A percentile compares a stretch with the other conserved stretches of the same genome.
Conservation (phyloP, 2,797 vertebrate genomes). For the Columba guinea region DNA sequence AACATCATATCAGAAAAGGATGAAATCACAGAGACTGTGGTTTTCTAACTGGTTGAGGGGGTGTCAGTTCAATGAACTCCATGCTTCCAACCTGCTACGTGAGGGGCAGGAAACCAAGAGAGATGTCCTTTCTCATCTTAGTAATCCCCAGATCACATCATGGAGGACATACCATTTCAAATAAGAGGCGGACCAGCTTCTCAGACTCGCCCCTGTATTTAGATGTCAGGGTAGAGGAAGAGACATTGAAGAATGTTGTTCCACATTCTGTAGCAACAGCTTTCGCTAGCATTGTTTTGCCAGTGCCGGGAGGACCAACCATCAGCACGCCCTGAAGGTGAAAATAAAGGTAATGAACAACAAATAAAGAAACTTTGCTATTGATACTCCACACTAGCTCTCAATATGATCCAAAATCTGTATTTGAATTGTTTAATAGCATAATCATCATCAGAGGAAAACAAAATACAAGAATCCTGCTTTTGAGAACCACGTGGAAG, state of each 20-base stretch:
- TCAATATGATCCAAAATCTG: not conserved
- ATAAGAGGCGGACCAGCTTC: slow-evolving; percentile 95
- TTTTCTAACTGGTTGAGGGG: not conserved
- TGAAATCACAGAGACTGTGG: not conserved
- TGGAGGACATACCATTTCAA: slow-evolving; percentile 90
- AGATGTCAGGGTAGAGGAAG: slow-evolving; percentile 94
- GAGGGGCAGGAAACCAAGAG: not conserved
- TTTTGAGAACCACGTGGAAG: not conserved
- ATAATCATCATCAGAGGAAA: not conserved
- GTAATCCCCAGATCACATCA: not conserved
- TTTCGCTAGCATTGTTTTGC: slow-evolving; percentile 98
- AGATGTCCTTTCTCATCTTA: not conserved
- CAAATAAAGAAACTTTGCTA: not conserved
- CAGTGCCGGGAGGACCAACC: slow-evolving; percentile 97
- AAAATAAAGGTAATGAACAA: not conserved
- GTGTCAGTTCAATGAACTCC: not conserved
- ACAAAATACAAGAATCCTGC: not conserved
- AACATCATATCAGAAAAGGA: not conserved
- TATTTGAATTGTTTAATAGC: not conserved
- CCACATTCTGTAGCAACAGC: slow-evolving; percentile 98
- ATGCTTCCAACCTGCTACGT: not conserved
- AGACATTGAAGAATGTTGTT: slow-evolving; percentile 97
- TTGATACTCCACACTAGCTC: not conserved
- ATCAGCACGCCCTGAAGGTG: slow-evolving; percentile 91
- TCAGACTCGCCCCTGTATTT: slow-evolving; percentile 98